Evolutionary conservation across 2,113 vertebrate species (phyloP).

Genomic region (Saguinus midas): DNA sequence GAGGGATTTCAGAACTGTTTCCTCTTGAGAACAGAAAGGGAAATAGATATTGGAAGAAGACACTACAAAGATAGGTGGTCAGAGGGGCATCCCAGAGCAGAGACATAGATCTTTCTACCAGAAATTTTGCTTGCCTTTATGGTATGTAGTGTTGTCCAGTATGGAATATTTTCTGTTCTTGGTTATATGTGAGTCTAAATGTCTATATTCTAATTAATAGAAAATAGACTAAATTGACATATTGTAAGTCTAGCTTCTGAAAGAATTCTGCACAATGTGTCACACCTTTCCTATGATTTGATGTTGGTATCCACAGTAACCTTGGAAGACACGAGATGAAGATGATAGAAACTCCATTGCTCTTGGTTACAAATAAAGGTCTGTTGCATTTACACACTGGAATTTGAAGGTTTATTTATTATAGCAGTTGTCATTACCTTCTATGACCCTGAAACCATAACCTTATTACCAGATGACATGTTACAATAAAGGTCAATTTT

Average conservation of each 20-base stretch:
- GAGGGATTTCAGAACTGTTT: background rate
- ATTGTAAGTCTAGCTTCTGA: background rate
- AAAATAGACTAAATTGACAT: background rate
- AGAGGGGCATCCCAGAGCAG: background rate
- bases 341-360: background rate
- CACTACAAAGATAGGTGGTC: background rate
- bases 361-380: background rate
- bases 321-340: background rate
- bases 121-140: background rate
- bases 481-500: background rate
- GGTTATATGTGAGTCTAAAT: background rate
- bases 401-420: background rate
- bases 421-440: background rate
- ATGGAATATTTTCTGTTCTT: background rate
- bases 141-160: background rate
- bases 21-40: background rate
- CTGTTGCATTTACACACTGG: background rate
- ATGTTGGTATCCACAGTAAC: background rate
- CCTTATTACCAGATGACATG: background rate
- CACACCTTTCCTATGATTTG: background rate
- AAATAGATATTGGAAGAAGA: background rate
- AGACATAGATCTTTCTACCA: background rate
- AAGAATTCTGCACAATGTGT: background rate
- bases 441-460: background rate
- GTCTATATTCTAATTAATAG: background rate